Evolutionary conservation across 2,113 vertebrate species (phyloP).

Genomic region (Corydoras sp.): DNA sequence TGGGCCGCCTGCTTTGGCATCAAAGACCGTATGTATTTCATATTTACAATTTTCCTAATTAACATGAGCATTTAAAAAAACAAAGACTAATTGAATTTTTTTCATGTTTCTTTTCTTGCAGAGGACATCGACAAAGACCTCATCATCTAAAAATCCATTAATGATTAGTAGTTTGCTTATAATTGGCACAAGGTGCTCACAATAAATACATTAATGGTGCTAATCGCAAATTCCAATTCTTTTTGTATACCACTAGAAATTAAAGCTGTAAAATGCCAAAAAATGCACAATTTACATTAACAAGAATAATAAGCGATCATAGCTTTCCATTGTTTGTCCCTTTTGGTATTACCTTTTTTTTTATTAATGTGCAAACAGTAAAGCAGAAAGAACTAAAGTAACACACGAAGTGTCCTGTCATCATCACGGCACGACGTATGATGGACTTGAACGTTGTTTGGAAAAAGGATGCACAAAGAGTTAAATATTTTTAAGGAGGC

Average conservation of each 20-base stretch:
- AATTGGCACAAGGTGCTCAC: slow-evolving; percentile 83
- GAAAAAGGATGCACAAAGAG: slow-evolving; percentile 39
- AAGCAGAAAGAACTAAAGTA: slow-evolving; percentile 29
- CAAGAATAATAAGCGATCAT: slow-evolving; percentile 36
- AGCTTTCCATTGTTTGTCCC: slow-evolving; percentile 32
- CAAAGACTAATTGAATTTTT: slow-evolving; percentile 3
- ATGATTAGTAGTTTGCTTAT: slow-evolving; percentile 49
- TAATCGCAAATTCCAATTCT: slow-evolving; percentile 70
- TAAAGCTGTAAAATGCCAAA: slow-evolving; percentile 44
- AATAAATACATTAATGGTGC: slow-evolving; percentile 80
- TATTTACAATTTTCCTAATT: neutral
- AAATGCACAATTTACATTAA: slow-evolving; percentile 61
- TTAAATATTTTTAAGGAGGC: slow-evolving; percentile 47
- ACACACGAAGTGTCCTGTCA: slow-evolving; percentile 42
- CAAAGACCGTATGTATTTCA: slow-evolving; percentile 84
- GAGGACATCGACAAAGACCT: slow-evolving; percentile 95
- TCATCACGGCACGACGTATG: slow-evolving; percentile 49
- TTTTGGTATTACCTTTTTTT: slow-evolving; percentile 9
- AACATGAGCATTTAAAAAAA: neutral
- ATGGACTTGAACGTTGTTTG: slow-evolving; percentile 42
- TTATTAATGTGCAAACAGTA: slow-evolving; percentile 42
- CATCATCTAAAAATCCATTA: slow-evolving; percentile 74
- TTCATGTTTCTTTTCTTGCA: slow-evolving; percentile 67
- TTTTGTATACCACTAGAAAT: slow-evolving; percentile 74
- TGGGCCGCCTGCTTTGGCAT: slow-evolving; percentile 95